phyloP scores from a whole-genome alignment of 1,140 invertebrate species.

The Cydia amplana region DNA sequence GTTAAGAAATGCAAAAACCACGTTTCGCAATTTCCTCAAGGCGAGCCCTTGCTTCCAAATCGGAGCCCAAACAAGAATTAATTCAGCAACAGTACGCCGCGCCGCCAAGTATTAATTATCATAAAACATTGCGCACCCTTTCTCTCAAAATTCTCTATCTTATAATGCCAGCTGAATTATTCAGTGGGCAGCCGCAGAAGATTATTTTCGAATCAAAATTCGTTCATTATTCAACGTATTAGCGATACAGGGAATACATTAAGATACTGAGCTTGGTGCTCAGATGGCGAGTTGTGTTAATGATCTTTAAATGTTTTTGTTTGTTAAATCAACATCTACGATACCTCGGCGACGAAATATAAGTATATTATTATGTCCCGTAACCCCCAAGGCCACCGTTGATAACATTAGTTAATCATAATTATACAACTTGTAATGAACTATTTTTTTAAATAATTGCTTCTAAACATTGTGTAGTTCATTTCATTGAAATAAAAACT shows the following conservation, averaged over 20 bases:
- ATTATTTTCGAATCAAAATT: conserved; percentile 39
- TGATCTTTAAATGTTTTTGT: too few relatives aligned
- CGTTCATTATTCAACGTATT: conserved; percentile 34
- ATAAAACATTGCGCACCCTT: conserved; percentile 25
- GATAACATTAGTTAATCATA: too few relatives aligned
- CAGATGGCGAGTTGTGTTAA: neutral
- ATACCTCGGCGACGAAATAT: too few relatives aligned
- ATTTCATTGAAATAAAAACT: too few relatives aligned
- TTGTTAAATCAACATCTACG: too few relatives aligned
- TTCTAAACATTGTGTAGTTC: too few relatives aligned
- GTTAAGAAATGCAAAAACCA: conserved; percentile 22
- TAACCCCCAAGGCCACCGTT: too few relatives aligned
- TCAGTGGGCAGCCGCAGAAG: conserved; percentile 35
- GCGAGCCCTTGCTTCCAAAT: neutral
- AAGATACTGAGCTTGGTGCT: neutral
- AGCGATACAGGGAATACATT: conserved; percentile 27
- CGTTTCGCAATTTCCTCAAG: neutral
- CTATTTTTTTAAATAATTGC: too few relatives aligned
- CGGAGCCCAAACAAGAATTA: conserved; percentile 21
- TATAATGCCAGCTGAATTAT: conserved; percentile 33
- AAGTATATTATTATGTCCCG: too few relatives aligned
- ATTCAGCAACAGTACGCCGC: conserved; percentile 8
- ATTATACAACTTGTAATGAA: too few relatives aligned
- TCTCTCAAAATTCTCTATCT: conserved; percentile 27
- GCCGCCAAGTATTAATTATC: conserved; percentile 18